Evolutionary conservation across 1,140 invertebrate species (phyloP), one percentile per base, ranked within the genome.

Genomic region (Dendroctonus ponderosae): DNA sequence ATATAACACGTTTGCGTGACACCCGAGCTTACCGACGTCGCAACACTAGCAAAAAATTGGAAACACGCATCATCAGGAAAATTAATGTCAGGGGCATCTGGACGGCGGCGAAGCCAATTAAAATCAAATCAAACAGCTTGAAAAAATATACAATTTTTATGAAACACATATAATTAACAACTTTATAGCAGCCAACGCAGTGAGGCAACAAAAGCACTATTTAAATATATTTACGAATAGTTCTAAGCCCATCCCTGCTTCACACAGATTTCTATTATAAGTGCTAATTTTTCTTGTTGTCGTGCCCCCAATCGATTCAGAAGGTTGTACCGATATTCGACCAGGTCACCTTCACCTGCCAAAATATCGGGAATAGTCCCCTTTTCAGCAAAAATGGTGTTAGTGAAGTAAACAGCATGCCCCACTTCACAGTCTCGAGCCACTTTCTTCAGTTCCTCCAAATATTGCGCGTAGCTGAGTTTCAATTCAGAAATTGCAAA

Each of bases 371-470:
- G 9, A 11, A 37, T 46, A 41, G 41, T 39, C 7, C 38, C 38
- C 37, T 61, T 61, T 49, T 48, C 48, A 11, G 43, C 58, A 61
- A 61, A 61, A 49, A 61, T 61, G 2, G 49, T 37, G 7, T 43
- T 61, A n/a, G 15, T 38, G 39, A 61, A 61, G 42, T 11, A 48
- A 9, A 61, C 5, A 11, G 43, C 37, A 41, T 61, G 58, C 6
- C 6, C 7, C 9, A 61, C 42, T 51, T 61, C 58, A 6, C 11
- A 42, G 37, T 7, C 7, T 38, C 9, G 26, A 9, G 58, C 58
- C n/a, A 46, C 37, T 37, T 37, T n/a, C 49, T 37, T 11, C 9
- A 61, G 15, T 49, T 48, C 46, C 7, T 61, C 58, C 12, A 61
- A 14, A 41, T 12, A 61, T 26, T 12, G 7, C 26, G 15, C 58